Evolutionary conservation across 2,797 vertebrate genomes (phyloP), one percentile per base, ranked within the genome.

Genomic region (Oryzias sinensis): DNA sequence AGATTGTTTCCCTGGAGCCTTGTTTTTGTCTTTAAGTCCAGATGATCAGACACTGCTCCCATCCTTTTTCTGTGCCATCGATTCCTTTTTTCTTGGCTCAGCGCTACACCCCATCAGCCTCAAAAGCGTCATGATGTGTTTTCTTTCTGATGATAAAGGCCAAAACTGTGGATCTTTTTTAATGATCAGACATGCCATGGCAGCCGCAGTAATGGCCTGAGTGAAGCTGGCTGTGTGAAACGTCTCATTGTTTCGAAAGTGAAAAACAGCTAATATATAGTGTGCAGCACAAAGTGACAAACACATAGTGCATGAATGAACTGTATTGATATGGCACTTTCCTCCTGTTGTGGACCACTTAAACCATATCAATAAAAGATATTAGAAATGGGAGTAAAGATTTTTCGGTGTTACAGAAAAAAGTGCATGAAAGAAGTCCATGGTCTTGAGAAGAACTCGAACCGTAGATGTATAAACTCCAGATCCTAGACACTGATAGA

Each of bases 71-170:
- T 29, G 5, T 53, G 14, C 9, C 22, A 20, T 14, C 15, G 15
- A 53, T 55, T 48, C 48, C 47, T 59, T 67, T 18, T 68, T 41
- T 54, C 33, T 51, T 33, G 44, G 42, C 47, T 53, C 64, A 49
- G 56, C 18, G 5, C 14, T 1, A 20, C 41, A 33, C 57, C 65
- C 45, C 6, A 33, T 49, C 52, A 61, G 57, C 50, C 68, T 60
- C 65, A 60, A 68, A 72, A 65, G 71, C 56, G 40, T 60, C 56
- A 7, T 56, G 59, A 62, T 62, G 65, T 17, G 17, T 29, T 76
- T 64, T 65, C 45, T 64, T 37, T 52, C 53, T 68, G 59, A 51
- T 59, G 41, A 61, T 48, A 40, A 56, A 56, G 57, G 57, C 43
- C 49, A 49, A 49, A 74, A 27, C 55, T 53, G 25, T 68, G 57